Evolutionary conservation across 1,140 invertebrate species (phyloP).

Genomic region (Zaprionus africanus): DNA sequence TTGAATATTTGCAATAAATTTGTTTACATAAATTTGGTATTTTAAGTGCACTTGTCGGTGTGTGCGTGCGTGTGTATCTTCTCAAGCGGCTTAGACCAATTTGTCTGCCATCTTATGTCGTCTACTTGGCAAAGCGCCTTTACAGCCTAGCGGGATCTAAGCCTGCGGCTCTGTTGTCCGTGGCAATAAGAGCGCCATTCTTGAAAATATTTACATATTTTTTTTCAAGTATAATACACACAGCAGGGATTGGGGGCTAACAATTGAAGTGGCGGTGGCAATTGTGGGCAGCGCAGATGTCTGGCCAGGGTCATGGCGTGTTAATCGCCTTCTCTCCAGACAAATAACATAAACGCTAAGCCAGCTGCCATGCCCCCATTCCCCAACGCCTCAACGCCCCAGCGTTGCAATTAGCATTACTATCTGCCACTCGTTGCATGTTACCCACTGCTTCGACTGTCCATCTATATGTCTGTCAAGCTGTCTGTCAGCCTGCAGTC

Average conservation of each 20-base stretch:
- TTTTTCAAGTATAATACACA: neutral
- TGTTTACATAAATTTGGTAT: constrained; percentile 34
- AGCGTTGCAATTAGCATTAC: constrained; percentile 61
- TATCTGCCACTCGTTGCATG: constrained; percentile 52
- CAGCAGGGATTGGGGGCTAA: neutral
- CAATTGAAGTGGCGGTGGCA: neutral
- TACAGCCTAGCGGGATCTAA: constrained; percentile 15
- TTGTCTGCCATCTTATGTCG: constrained; percentile 57
- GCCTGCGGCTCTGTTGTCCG: neutral
- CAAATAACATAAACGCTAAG: constrained; percentile 19
- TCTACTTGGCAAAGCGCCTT: constrained; percentile 54
- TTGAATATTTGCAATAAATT: constrained; percentile 23
- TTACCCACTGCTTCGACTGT: neutral
- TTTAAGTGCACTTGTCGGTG: constrained; percentile 11
- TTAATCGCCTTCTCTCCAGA: constrained; percentile 26
- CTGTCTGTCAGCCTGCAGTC: constrained; percentile 4
- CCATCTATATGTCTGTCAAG: neutral
- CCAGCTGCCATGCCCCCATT: constrained; percentile 24
- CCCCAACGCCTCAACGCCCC: constrained; percentile 1
- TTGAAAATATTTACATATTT: constrained; percentile 27
- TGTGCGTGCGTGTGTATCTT: neutral
- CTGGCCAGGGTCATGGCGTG: constrained; percentile 23
- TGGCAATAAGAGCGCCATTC: constrained; percentile 2
- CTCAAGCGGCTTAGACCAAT: constrained; percentile 68
- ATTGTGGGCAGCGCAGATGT: neutral